A percentile compares a stretch with the other conserved stretches of the same genome.
phyloP scores from a whole-genome alignment of 2,113 vertebrate genomes.

The Stictonetta naevosa region DNA sequence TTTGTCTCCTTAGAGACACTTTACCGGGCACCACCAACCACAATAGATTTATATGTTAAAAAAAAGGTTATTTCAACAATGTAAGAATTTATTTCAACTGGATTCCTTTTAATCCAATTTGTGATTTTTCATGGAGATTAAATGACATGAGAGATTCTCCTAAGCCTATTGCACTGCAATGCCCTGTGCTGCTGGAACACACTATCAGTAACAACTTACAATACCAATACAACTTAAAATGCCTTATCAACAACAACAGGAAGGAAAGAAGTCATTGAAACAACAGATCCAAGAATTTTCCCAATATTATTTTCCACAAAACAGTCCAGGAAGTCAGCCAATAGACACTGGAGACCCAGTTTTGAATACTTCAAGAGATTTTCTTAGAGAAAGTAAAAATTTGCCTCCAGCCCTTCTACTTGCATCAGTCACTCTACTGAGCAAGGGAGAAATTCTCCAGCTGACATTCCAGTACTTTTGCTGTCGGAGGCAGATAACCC shows the following conservation, averaged over 20 bases:
- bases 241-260: too few relatives aligned
- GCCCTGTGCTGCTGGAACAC: neutral
- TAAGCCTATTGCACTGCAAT: neutral
- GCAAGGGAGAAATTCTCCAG: neutral
- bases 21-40: neutral
- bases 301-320: neutral
- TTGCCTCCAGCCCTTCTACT: neutral
- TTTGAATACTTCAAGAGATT: neutral
- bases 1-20: neutral
- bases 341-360: neutral
- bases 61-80: neutral
- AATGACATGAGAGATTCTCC: neutral
- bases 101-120: slow-evolving; percentile 29
- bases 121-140: slow-evolving; percentile 25
- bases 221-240: neutral
- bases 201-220: neutral
- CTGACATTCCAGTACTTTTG: neutral
- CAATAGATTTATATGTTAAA: neutral
- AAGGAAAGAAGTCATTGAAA: neutral
- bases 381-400: neutral
- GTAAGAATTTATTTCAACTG: neutral
- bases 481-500: neutral
- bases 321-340: neutral
- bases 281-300: neutral
- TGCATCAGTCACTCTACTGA: neutral